These are phyloP conservation scores for Turnix velox DNA, from an alignment of 2,113 vertebrate species.

Conservation along the genomic window DNA sequence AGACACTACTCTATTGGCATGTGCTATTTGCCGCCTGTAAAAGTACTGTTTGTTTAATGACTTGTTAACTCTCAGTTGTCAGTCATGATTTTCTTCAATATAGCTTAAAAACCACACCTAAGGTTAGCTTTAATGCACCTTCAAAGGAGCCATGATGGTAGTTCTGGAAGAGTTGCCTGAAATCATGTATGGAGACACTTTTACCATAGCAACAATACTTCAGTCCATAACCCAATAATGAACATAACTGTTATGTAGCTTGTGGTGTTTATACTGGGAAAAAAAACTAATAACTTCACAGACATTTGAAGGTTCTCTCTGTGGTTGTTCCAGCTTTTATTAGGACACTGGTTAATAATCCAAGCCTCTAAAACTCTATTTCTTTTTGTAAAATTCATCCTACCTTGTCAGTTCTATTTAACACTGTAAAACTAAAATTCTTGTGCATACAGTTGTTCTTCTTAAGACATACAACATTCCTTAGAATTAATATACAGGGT, in stretches of 20 bases:
- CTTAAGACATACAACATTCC: constrained; percentile 13
- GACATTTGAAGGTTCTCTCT: not conserved
- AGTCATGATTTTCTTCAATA: not conserved
- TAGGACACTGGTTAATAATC: constrained; percentile 35
- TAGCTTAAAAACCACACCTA: not conserved
- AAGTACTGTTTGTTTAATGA: not conserved
- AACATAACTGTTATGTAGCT: not conserved
- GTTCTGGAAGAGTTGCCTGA: not conserved
- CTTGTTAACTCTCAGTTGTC: not conserved
- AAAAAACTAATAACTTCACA: not conserved
- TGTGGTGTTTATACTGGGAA: not conserved
- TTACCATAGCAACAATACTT: not conserved
- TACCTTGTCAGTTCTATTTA: constrained; percentile 44
- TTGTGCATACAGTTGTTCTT: constrained; percentile 19
- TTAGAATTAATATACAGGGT: not conserved
- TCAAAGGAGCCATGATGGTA: not conserved
- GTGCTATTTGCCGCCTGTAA: not conserved
- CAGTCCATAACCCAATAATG: not conserved
- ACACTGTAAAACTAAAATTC: constrained; percentile 43
- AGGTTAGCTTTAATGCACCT: not conserved
- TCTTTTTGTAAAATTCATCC: not conserved
- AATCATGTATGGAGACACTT: not conserved
- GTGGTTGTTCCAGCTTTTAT: not conserved
- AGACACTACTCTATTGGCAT: not conserved
- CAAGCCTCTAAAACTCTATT: constrained; percentile 21